Percentiles rank a stretch among this genome's conserved stretches.
phyloP scores from a whole-genome alignment of 2,888 invertebrate genomes.

The Dryomyza anilis region DNA sequence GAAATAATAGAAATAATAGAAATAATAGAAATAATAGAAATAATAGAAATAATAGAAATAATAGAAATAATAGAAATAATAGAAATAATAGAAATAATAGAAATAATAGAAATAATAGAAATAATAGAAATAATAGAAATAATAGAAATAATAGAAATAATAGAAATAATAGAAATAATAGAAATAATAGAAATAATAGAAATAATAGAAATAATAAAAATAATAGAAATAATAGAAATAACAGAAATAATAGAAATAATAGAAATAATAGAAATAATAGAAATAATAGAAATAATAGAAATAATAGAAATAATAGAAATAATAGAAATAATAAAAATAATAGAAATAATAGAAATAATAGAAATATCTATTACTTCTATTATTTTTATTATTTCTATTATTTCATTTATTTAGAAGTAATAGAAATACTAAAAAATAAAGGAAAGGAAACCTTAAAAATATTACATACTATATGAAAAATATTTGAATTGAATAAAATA shows the following conservation, averaged over 20 bases:
- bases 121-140: neutral
- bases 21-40: neutral
- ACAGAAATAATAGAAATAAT: neutral
- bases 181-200: too few species aligned
- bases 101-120: neutral
- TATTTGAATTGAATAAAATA: neutral
- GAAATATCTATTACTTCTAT: too few species aligned
- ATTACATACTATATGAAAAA: neutral
- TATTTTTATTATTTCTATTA: too few species aligned
- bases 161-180: neutral
- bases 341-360: too few species aligned
- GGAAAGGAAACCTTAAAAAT: too few species aligned
- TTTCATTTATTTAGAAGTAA: too few species aligned
- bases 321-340: neutral
- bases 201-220: neutral
- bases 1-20: neutral
- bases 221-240: neutral
- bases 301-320: neutral
- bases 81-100: neutral
- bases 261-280: neutral
- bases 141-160: neutral
- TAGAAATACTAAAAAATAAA: too few species aligned
- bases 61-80: neutral
- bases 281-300: neutral
- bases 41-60: neutral